Evolutionary conservation across 2,888 invertebrate species (phyloP), one percentile per base, ranked within the genome.

Genomic region (Dryocosmus kuriphilus): DNA sequence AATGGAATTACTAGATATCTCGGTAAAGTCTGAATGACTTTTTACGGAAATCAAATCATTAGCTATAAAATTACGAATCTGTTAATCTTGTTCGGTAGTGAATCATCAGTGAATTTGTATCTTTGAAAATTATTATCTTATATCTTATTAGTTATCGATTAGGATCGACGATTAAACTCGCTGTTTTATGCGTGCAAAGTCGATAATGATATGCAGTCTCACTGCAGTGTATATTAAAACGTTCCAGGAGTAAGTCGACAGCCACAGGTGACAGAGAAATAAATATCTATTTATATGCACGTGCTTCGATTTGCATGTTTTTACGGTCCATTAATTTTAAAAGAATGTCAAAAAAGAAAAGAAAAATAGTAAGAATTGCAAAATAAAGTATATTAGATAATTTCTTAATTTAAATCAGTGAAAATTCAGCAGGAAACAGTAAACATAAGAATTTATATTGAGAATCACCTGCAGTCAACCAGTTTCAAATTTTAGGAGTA

Each of bases 171-270:
- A 46, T 65, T 65, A 71, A 51, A 67, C 41, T 67, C 46, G 27
- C 41, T 67, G 2, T 67, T 67, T 46, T 30, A 67, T 67, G 46
- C 67, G n/a, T n/a, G n/a, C n/a, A n/a, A n/a, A n/a, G n/a, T n/a
- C n/a, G n/a, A n/a, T n/a, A n/a, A n/a, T n/a, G n/a, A n/a, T n/a
- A 71, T 71, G 27, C 24, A 46, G 9, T 9, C n/a, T n/a, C 8
- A 46, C 27, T 30, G 27, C n/a, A 51, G n/a, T 71, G 8, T 4
- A 24, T 19, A 51, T 71, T 71, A 30, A 51, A 51, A 71, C n/a
- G 30, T 19, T 41, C 24, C 8, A 22, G 27, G 30, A 51, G 46
- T 51, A 27, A 71, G n/a, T 27, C 27, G 67, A 46, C 46, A 51
- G 19, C 8, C 24, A 27, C 27, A 57, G 46, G 46, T 27, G 46